A percentile compares a stretch with the other conserved stretches of the same genome.
phyloP scores from a whole-genome alignment of 2,113 vertebrate species.

The Datnioides undecimradiatus region DNA sequence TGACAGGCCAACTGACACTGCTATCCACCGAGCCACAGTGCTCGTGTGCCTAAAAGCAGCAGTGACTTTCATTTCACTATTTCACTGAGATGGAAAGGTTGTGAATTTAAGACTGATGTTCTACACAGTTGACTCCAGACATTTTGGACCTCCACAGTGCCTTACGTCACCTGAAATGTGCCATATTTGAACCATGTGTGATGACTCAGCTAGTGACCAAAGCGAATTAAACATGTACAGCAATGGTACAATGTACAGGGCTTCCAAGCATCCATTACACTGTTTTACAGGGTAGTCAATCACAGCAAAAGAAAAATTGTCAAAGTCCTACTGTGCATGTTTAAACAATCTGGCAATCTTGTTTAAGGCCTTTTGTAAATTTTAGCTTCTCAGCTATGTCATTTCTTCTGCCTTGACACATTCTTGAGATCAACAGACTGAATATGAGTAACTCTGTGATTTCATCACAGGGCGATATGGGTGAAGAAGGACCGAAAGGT shows the following conservation, averaged over 20 bases:
- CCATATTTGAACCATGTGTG: slow-evolving; percentile 52
- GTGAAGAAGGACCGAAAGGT: slow-evolving; percentile 91
- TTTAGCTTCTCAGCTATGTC: neutral
- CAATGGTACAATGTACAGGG: slow-evolving; percentile 5
- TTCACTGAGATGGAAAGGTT: slow-evolving; percentile 11
- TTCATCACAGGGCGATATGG: slow-evolving; percentile 89
- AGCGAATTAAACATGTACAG: slow-evolving; percentile 31
- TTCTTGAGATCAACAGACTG: neutral
- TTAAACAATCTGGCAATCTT: neutral
- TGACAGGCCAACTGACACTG: neutral
- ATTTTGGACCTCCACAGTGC: slow-evolving; percentile 2
- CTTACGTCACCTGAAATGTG: slow-evolving; percentile 49
- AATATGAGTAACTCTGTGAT: slow-evolving; percentile 30
- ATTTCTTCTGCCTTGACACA: slow-evolving; percentile 1
- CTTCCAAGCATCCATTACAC: slow-evolving; percentile 18
- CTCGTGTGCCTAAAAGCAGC: neutral
- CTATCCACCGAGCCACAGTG: neutral
- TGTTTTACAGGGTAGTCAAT: slow-evolving; percentile 30
- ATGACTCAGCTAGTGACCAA: slow-evolving; percentile 34
- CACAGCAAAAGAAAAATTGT: slow-evolving; percentile 6
- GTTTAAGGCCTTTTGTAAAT: neutral
- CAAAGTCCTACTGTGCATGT: slow-evolving; percentile 11
- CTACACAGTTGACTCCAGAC: slow-evolving; percentile 2
- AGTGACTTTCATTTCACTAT: neutral
- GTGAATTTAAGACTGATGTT: slow-evolving; percentile 17